A percentile compares a stretch with the other conserved stretches of the same genome.
Conservation (phyloP, 2,888 invertebrate species). For the Endotricha flammealis region DNA sequence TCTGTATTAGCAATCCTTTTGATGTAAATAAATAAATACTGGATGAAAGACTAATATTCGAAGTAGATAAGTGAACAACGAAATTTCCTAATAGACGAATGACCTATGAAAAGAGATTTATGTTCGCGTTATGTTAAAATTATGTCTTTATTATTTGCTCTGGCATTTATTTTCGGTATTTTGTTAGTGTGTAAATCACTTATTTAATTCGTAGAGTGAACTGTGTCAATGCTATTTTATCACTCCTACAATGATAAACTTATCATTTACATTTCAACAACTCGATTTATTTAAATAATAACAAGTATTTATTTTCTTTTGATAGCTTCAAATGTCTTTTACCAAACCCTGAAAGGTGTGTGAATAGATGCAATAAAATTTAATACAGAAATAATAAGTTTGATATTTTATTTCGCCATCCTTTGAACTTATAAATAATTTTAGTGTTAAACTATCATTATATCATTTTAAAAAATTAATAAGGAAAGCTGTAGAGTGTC, state of each 20-base stretch:
- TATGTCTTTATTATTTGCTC: too few species aligned
- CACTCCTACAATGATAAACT: slow-evolving; percentile 10
- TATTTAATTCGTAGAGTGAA: slow-evolving; percentile 8
- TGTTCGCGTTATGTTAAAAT: slow-evolving; percentile 2
- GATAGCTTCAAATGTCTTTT: slow-evolving; percentile 59
- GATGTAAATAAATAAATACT: slow-evolving; percentile 56
- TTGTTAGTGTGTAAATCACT: slow-evolving; percentile 5
- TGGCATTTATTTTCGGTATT: slow-evolving; percentile 5
- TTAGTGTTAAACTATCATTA: too few species aligned
- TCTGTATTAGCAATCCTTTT: slow-evolving; percentile 67
- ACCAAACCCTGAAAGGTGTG: slow-evolving; percentile 75
- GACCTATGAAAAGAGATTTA: slow-evolving; percentile 6
- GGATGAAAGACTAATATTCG: slow-evolving; percentile 44
- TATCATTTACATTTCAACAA: slow-evolving; percentile 15
- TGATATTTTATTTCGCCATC: slow-evolving; percentile 34
- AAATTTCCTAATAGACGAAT: slow-evolving; percentile 18
- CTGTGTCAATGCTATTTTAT: slow-evolving; percentile 8
- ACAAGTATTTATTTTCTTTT: slow-evolving; percentile 25
- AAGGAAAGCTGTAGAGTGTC: too few species aligned
- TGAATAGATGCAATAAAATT: slow-evolving; percentile 80
- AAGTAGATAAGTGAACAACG: slow-evolving; percentile 45
- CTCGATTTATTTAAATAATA: slow-evolving; percentile 8
- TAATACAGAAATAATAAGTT: slow-evolving; percentile 67
- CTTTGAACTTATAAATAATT: too few species aligned
- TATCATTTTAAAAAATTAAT: too few species aligned